A percentile compares a stretch with the other conserved stretches of the same genome.
Conservation (phyloP, 1,140 invertebrate genomes). For the Plectus sambesii region DNA sequence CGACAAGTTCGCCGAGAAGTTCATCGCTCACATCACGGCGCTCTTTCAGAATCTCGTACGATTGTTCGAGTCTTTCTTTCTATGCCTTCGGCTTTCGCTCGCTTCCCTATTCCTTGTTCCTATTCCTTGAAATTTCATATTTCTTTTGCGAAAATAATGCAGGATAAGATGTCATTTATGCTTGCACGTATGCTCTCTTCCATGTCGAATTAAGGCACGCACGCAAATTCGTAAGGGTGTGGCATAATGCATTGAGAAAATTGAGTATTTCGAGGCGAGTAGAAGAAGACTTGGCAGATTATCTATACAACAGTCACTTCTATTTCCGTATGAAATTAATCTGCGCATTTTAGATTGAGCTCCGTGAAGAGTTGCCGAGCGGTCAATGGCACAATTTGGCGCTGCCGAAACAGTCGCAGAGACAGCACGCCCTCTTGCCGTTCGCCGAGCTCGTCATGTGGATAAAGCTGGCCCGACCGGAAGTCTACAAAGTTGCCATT, state of each 20-base stretch:
- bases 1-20: constrained; percentile 27
- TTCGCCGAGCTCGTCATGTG: constrained; percentile 27
- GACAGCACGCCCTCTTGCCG: constrained; percentile 23
- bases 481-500: constrained; percentile 18
- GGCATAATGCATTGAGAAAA: too few species aligned
- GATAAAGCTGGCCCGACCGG: constrained; percentile 20
- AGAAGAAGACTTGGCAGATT: too few species aligned
- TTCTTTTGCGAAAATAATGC: constrained; percentile 20
- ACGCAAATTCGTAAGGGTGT: too few species aligned
- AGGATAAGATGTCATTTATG: too few species aligned
- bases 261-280: too few species aligned
- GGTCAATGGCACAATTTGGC: constrained; percentile 27
- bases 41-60: constrained; percentile 31
- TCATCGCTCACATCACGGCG: constrained; percentile 27
- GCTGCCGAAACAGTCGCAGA: constrained; percentile 29
- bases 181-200: too few species aligned
- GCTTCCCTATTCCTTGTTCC: too few species aligned
- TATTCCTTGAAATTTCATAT: not conserved
- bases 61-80: not conserved
- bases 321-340: not conserved
- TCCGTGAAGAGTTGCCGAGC: constrained; percentile 22
- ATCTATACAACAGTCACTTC: too few species aligned
- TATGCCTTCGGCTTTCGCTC: too few species aligned
- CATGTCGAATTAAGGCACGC: too few species aligned
- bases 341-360: not conserved